A percentile compares a stretch with the other conserved stretches of the same genome.
Conservation (phyloP, 2,113 vertebrate genomes). For the Eulacestoma nigropectus region DNA sequence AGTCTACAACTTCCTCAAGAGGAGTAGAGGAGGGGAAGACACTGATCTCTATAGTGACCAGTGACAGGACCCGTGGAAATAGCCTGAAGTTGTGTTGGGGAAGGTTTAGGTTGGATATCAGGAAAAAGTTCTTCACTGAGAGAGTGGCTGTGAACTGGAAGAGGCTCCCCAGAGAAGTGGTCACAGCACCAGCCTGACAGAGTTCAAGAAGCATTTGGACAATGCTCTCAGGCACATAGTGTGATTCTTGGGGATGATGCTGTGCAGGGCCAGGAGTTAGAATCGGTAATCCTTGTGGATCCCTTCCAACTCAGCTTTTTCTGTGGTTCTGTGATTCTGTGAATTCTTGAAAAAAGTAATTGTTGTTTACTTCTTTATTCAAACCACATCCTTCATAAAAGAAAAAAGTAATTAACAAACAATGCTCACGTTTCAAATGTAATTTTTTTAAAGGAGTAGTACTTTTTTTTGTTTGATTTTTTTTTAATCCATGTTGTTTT, state of each 20-base stretch:
- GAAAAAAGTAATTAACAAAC: neutral
- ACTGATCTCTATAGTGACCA: neutral
- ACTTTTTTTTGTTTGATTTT: neutral
- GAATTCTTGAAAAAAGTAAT: neutral
- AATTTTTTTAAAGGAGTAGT: neutral
- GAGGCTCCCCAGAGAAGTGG: neutral
- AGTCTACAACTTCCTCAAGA: fast-evolving
- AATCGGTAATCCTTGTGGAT: neutral
- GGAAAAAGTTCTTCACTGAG: neutral
- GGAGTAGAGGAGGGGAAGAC: neutral
- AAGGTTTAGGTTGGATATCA: neutral
- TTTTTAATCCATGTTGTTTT: neutral
- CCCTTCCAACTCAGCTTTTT: neutral
- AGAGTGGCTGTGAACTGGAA: neutral
- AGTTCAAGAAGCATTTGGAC: neutral
- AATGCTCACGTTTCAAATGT: neutral
- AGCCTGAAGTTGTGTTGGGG: neutral
- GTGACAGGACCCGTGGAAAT: neutral
- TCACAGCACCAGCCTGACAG: neutral
- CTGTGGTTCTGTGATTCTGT: neutral
- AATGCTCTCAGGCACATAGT: fast-evolving
- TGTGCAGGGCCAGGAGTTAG: neutral
- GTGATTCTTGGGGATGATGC: neutral
- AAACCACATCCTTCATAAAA: neutral
- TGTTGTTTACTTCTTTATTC: neutral